These are phyloP conservation scores for Edolisoma coerulescens DNA, from an alignment of 2,113 vertebrate genomes.

Conservation along the genomic window DNA sequence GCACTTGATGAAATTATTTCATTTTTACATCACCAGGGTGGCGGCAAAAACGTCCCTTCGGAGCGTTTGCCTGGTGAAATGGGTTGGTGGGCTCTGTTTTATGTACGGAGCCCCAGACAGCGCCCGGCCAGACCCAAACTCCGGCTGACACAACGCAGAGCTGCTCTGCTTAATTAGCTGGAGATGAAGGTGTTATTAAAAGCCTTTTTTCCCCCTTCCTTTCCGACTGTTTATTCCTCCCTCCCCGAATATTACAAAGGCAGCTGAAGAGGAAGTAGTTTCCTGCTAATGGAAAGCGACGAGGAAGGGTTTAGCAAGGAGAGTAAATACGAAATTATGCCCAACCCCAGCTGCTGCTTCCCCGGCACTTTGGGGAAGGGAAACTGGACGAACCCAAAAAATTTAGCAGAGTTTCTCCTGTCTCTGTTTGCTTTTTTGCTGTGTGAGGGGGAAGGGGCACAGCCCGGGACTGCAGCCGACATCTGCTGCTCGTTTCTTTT, in stretches of 20 bases:
- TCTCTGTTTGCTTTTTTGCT: background rate
- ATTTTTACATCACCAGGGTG: background rate
- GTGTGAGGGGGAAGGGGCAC: background rate
- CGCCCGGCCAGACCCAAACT: background rate
- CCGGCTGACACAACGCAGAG: background rate
- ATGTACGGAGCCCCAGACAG: background rate
- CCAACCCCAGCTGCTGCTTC: background rate
- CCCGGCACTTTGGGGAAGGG: background rate
- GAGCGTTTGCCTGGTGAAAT: background rate
- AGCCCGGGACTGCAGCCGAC: background rate
- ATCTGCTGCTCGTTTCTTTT: slow-evolving; percentile 45
- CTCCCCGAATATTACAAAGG: background rate
- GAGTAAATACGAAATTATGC: background rate
- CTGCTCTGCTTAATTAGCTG: slow-evolving; percentile 25
- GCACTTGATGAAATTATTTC: background rate
- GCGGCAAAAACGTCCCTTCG: accelerated
- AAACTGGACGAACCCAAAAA: background rate
- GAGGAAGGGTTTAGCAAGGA: background rate
- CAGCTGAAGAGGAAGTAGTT: background rate
- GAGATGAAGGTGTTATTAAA: slow-evolving; percentile 9
- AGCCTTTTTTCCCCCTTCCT: background rate
- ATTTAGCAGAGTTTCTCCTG: background rate
- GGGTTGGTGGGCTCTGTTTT: background rate
- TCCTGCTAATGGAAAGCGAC: background rate
- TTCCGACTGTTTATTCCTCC: background rate